Base-by-base conservation (phyloP, 2,113 vertebrate species). In the Lampris megalopsis region DNA sequence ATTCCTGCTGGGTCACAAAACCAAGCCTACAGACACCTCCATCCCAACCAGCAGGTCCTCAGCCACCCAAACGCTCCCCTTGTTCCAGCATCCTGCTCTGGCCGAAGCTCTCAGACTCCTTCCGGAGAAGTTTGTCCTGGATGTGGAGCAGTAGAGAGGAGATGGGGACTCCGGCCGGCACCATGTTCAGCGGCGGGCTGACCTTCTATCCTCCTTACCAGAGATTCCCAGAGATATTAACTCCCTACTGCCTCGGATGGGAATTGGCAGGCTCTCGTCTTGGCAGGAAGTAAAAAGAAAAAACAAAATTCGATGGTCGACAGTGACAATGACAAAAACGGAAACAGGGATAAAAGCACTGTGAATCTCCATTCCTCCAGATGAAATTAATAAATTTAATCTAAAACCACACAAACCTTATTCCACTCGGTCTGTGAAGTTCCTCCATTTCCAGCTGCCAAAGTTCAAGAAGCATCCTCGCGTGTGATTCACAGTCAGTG, bases 371-470 rank as follows among this genome's bases (percentile, higher is more conserved):
- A 56, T 57, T 48, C 2, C 76, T 24, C 41, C 68, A 79, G 65
- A 72, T 78, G 65, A 41, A 42, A 9, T 45, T 0, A 3, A 43
- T 59, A 62, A 82, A 73, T 64, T 35, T 70, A 83, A 82, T 70
- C 77, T 62, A 35, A 49, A 71, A 75, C 45, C 68, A 71, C 60
- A 77, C 41, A 72, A 78, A 70, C 57, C 66, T 72, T 79, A 82
- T 76, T 68, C 78, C 64, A 75, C 67, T 24, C 65, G 1, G 49
- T 76, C 59, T 74, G 86, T 80, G 83, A 82, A 71, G 52, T 77
- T 80, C 60, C 62, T 82, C 48, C 57, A 24, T 86, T 56, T 70
- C 40, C n/a, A 72, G 52, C 10, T 41, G 13, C 9, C 40, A 37
- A 61, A 42, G 54, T 77, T 62, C 71, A 81, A 77, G 77, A 76